phyloP scores from a whole-genome alignment of 2,113 vertebrate species.

The Pyxicephalus adspersus region DNA sequence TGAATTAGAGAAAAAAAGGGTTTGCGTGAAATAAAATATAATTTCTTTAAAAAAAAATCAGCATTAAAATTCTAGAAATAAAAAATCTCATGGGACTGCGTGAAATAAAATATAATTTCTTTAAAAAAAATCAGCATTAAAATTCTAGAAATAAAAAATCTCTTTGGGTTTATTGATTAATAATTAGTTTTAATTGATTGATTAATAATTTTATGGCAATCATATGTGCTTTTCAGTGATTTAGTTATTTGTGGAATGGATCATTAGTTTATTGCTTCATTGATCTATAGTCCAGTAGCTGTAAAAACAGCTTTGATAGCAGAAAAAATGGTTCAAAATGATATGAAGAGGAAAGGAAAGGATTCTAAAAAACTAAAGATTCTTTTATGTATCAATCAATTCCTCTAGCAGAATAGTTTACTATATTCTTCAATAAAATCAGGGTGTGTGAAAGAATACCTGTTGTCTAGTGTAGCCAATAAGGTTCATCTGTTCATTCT shows the following conservation, averaged over 20 bases:
- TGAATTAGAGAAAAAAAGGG: not conserved
- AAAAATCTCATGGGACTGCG: too few relatives aligned
- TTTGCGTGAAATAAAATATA: not conserved
- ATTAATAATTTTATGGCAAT: not conserved
- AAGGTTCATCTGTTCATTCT: too few relatives aligned
- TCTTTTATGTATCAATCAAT: not conserved
- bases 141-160: not conserved
- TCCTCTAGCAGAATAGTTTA: not conserved
- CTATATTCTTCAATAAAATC: too few relatives aligned
- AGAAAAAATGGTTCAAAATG: slow-evolving; percentile 21
- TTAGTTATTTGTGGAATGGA: slow-evolving; percentile 33
- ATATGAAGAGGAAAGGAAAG: not conserved
- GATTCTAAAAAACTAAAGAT: not conserved
- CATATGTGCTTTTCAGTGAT: not conserved
- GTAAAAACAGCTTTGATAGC: slow-evolving; percentile 27
- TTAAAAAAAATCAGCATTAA: not conserved
- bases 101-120: not conserved
- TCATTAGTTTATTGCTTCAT: slow-evolving; percentile 3
- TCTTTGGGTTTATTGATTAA: slow-evolving; percentile 15
- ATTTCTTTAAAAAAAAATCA: not conserved
- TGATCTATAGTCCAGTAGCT: slow-evolving; percentile 29
- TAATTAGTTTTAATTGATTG: slow-evolving; percentile 1
- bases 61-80: not conserved
- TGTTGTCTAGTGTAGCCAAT: too few relatives aligned
- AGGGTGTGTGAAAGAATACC: too few relatives aligned